A percentile compares a stretch with the other conserved stretches of the same genome.
phyloP scores from a whole-genome alignment of 2,797 vertebrate species.

The Silurus aristotelis region DNA sequence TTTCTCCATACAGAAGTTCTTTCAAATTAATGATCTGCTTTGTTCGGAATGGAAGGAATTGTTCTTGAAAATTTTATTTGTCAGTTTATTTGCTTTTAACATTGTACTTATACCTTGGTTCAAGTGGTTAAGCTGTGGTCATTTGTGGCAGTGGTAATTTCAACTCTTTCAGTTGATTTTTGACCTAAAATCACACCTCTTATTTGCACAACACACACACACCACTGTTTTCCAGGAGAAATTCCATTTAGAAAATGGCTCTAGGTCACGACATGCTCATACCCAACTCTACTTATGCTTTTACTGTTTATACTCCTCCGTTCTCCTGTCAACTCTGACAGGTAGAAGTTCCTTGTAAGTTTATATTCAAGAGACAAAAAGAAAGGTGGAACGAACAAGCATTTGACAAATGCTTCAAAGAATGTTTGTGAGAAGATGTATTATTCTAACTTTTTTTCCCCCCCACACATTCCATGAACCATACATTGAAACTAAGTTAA shows the following conservation, averaged over 20 bases:
- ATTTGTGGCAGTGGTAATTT: conserved; percentile 7
- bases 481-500: conserved; percentile 14
- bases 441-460: background rate
- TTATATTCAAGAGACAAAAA: conserved; percentile 38
- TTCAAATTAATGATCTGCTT: background rate
- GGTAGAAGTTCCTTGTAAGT: conserved; percentile 37
- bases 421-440: conserved; percentile 13
- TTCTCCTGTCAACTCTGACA: conserved; percentile 28
- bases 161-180: conserved; percentile 36
- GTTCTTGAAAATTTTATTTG: background rate
- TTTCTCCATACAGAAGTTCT: background rate
- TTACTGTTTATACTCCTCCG: conserved; percentile 40
- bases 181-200: conserved; percentile 15
- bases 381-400: conserved; percentile 11
- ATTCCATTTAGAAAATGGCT: conserved; percentile 70
- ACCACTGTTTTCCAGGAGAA: conserved; percentile 52
- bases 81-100: background rate
- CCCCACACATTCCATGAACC: background rate
- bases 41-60: background rate
- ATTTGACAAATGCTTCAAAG: conserved; percentile 44
- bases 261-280: conserved; percentile 52
- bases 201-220: conserved; percentile 56
- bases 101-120: background rate
- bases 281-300: conserved; percentile 32
- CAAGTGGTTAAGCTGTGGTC: background rate